phyloP scores from a whole-genome alignment of 2,113 vertebrate genomes.

The Falco punctatus region DNA sequence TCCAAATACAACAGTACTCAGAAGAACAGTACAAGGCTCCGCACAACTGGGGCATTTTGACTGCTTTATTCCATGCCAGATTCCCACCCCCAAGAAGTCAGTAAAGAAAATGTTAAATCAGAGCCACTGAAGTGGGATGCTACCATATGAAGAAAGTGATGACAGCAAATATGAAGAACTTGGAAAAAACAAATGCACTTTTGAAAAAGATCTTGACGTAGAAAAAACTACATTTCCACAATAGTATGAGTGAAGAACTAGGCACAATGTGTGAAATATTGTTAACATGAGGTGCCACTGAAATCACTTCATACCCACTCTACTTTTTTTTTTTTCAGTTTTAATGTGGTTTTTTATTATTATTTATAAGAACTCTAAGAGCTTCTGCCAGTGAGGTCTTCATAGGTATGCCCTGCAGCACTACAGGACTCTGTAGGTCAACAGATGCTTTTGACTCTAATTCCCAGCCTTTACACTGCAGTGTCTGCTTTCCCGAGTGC shows the following conservation, averaged over 20 bases:
- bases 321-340: not conserved
- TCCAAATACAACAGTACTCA: not conserved
- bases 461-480: not conserved
- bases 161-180: not conserved
- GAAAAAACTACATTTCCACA: not conserved
- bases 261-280: not conserved
- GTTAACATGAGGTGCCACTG: not conserved
- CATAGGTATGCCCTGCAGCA: not conserved
- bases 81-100: not conserved
- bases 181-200: not conserved
- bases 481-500: rapidly evolving
- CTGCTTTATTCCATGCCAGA: not conserved
- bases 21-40: not conserved
- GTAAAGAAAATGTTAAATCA: not conserved
- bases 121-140: not conserved
- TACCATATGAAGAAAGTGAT: not conserved
- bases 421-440: not conserved
- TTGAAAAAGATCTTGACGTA: not conserved
- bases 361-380: not conserved
- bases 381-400: not conserved
- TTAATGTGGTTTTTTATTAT: not conserved
- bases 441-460: not conserved
- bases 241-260: not conserved
- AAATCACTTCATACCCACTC: not conserved
- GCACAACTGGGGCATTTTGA: not conserved